Percentiles rank a stretch among this genome's conserved stretches.
Conservation (phyloP, 2,113 vertebrate species). For the Microtus pennsylvanicus region DNA sequence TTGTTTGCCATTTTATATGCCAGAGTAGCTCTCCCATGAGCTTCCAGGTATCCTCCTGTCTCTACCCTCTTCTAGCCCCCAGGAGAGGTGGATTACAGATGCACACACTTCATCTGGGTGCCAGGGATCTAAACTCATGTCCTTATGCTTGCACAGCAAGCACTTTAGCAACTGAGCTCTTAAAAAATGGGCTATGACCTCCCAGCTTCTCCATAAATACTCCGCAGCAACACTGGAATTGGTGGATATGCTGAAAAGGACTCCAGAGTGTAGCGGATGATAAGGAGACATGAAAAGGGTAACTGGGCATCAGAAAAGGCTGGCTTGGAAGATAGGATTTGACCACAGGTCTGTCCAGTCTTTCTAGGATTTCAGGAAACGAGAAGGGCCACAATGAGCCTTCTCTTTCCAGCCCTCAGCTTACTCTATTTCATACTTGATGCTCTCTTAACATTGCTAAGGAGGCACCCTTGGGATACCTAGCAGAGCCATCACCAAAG, state of each 20-base stretch:
- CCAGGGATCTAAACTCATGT: background rate
- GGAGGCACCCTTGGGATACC: background rate
- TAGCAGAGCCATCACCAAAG: background rate
- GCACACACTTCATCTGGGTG: background rate
- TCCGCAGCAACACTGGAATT: background rate
- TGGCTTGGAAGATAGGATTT: background rate
- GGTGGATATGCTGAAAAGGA: background rate
- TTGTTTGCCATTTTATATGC: background rate
- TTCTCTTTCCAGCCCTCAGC: background rate
- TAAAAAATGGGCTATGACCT: background rate
- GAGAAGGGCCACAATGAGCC: background rate
- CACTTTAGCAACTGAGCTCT: background rate
- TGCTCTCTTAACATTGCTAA: background rate
- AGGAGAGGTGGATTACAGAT: background rate
- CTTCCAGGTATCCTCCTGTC: background rate
- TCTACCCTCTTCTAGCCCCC: background rate
- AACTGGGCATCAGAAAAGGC: background rate
- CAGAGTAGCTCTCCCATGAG: background rate
- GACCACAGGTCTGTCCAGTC: background rate
- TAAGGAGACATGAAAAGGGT: background rate
- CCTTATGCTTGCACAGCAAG: background rate
- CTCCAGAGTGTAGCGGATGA: background rate
- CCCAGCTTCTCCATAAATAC: background rate
- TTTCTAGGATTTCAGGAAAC: background rate
- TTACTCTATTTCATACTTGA: rapidly evolving